Percentiles rank a stretch among this genome's conserved stretches.
Evolutionary conservation across 2,113 vertebrate genomes (phyloP).

Genomic region (Dromas ardeola): DNA sequence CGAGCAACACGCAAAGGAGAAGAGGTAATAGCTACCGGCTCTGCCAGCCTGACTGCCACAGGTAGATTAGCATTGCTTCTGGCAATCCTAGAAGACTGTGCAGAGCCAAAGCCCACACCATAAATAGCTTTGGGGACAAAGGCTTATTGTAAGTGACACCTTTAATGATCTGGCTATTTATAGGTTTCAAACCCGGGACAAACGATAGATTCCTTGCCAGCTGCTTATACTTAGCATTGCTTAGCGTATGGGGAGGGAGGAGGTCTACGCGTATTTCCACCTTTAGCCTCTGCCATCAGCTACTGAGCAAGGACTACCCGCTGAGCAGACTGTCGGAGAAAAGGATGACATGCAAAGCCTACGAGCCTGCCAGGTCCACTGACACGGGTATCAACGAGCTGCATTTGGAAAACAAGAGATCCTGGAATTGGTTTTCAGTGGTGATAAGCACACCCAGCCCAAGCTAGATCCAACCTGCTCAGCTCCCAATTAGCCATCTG

Average conservation of each 20-base stretch:
- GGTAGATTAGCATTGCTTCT: not conserved
- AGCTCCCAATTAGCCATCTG: not conserved
- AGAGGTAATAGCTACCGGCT: not conserved
- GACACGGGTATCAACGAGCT: rapidly evolving
- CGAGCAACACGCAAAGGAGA: not conserved
- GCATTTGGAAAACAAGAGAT: not conserved
- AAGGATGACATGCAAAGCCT: not conserved
- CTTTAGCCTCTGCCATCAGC: not conserved
- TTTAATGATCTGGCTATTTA: constrained; percentile 39
- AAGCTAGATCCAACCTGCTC: not conserved
- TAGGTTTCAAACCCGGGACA: not conserved
- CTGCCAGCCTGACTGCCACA: not conserved
- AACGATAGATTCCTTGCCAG: not conserved
- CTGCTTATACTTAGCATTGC: not conserved
- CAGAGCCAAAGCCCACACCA: not conserved
- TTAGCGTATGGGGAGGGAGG: not conserved
- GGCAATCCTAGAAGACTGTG: not conserved
- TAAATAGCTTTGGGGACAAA: constrained; percentile 41
- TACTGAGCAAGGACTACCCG: not conserved
- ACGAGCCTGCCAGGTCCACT: not conserved
- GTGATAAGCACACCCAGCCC: not conserved
- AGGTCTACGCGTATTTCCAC: not conserved
- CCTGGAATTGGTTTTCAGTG: not conserved
- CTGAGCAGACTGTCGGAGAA: not conserved
- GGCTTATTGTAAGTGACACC: constrained; percentile 11